Evolutionary conservation across 2,113 vertebrate genomes (phyloP), one percentile per base, ranked within the genome.

Genomic region (Protobothrops flavoviridis): DNA sequence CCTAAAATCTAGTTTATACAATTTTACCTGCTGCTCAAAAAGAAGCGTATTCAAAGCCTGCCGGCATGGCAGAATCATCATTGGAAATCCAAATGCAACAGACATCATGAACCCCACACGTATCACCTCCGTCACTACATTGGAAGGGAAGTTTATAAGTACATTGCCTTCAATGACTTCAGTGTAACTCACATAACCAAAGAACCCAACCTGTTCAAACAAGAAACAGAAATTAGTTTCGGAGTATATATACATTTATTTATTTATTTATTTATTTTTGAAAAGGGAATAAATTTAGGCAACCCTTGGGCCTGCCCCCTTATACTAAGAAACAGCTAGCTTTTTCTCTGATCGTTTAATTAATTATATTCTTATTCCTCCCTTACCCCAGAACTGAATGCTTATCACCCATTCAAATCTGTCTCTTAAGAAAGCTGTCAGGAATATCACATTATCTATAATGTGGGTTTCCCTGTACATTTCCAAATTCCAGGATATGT

Each of bases 61-160:
- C 26, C 99, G 97, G 96, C 99, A 99, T 0, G 99, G 99, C 88
- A 99, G 97, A 94, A 99, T 99, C 99, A 99, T 99, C 99, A 99
- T 99, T 0, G 99, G 99, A 93, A 99, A 99, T 7, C 99, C 99
- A 85, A 99, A 98, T 0, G 99, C 99, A 96, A 99, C 99, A 0
- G 99, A 99, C 99, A 99, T 99, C 98, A 99, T 98, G 94, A 99
- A 99, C 56, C 99, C 99, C 93, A 99, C 98, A 0, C 99, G 98
- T 93, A 99, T 98, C 98, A 99, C 98, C 97, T 99, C 99, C 0
- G 99, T 99, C 97, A 99, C 99, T 92, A 99, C 96, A 97, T 99
- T 99, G 95, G 99, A 99, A 0, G 99, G 99, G 96, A 99, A 99
- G 96, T 99, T 99, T 98, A 99, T 99, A 5, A 99, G 98, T 57